phyloP scores from a whole-genome alignment of 1,140 invertebrate species.

The Notospermus geniculatus region DNA sequence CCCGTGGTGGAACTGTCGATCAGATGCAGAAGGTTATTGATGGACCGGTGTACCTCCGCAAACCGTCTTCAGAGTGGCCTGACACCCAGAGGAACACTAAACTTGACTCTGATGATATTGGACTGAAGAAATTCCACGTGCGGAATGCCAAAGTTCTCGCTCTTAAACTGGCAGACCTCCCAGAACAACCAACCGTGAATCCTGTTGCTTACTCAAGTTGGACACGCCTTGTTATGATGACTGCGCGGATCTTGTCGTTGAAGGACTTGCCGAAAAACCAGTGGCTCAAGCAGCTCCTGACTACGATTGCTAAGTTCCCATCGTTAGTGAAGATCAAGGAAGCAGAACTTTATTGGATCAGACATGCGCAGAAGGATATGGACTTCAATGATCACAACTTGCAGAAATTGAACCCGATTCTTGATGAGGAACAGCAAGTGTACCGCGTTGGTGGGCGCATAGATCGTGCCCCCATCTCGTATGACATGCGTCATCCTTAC shows the following conservation, averaged over 20 bases:
- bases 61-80: slow-evolving; percentile 2
- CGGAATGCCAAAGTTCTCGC: slow-evolving; percentile 4
- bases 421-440: slow-evolving; percentile 3
- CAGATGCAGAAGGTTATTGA: neutral
- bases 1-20: neutral
- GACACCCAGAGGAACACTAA: neutral
- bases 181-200: neutral
- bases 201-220: neutral
- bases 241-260: slow-evolving; percentile 1
- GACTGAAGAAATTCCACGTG: slow-evolving; percentile 10
- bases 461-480: neutral
- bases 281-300: neutral
- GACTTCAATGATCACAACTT: neutral
- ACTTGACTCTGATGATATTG: neutral
- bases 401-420: neutral
- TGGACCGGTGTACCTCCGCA: neutral
- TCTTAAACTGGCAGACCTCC: neutral
- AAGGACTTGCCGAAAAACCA: neutral
- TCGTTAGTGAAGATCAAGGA: neutral
- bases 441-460: slow-evolving; percentile 1
- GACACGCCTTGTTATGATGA: slow-evolving; percentile 1
- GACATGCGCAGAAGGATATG: neutral
- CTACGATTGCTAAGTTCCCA: neutral
- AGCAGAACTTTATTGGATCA: slow-evolving; percentile 8
- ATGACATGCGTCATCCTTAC: slow-evolving; percentile 9